Evolutionary conservation across 2,888 invertebrate genomes (phyloP), one percentile per base, ranked within the genome.

Genomic region (Oscheius sp.): DNA sequence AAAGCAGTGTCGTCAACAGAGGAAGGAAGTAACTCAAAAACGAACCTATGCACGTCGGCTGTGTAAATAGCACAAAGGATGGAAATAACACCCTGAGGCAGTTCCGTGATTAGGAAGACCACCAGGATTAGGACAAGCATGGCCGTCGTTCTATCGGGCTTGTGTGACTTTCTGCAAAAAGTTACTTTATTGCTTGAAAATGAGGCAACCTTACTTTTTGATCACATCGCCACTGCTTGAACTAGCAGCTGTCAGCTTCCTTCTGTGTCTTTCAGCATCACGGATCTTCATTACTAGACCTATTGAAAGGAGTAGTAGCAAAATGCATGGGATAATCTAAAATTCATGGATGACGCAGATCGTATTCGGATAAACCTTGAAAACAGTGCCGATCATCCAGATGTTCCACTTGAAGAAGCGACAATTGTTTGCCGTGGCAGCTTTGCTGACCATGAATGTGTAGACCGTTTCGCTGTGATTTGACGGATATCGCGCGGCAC

Each of bases 91-190:
- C 84, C 84, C 75, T 84, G 84, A 2, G 94, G 94, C 70, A 93
- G 91, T 89, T 94, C 94, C 84, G 94, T 94, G 4, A 94, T 88
- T 59, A 94, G 91, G 89, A 94, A 94, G 73, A 94, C 91, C 58
- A 94, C 91, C 9, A 94, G 93, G n/a, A 94, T 93, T 0, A 93
- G 92, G 73, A 94, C 94, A 55, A 94, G 90, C 88, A 94, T 93
- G 50, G 93, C 91, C 1, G 94, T 94, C 79, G 94, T 93, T 80
- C 93, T 92, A 88, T 93, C 88, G 7, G 86, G 75, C 21, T 73
- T 76, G 42, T 74, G 72, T 9, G 73, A 74, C 51, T 81, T 81
- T 59, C 81, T 79, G 70, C n/a, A 74, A 73, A 9, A 47, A 53
- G 32, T 32, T 47, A 35, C 7, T 58, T 58, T 1, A 32, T 21